Percentiles rank a stretch among this genome's conserved stretches.
Conservation (phyloP, 2,888 invertebrate species). For the Pristionchus japonicus region DNA sequence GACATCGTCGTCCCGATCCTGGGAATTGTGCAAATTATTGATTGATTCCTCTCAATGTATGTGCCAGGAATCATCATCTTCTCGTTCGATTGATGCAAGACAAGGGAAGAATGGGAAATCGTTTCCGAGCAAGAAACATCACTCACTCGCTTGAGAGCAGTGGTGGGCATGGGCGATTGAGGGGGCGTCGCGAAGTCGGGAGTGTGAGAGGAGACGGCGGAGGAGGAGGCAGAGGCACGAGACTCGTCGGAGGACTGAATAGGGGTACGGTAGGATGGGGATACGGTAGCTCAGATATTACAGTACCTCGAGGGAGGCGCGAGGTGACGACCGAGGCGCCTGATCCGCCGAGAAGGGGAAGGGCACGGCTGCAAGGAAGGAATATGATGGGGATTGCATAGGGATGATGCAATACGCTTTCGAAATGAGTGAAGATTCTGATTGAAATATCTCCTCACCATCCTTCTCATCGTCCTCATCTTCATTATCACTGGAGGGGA, state of each 20-base stretch:
- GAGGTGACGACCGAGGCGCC: neutral
- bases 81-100: no score
- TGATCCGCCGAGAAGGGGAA: constrained; percentile 8
- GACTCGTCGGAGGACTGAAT: neutral
- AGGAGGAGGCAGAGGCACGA: neutral
- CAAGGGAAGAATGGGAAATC: no score
- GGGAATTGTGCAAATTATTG: neutral
- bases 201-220: neutral
- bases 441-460: neutral
- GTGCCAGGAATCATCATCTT: neutral
- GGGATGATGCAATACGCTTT: neutral
- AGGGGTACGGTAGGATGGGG: neutral
- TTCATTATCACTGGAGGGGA: neutral
- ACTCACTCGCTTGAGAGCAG: neutral
- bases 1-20: neutral
- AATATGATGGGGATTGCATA: neutral
- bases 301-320: neutral
- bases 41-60: neutral
- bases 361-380: neutral
- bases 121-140: no score
- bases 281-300: neutral
- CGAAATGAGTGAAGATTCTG: neutral
- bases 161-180: neutral
- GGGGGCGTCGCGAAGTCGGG: constrained; percentile 8
- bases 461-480: constrained; percentile 2